Base-by-base conservation (phyloP, 2,797 vertebrate genomes). In the Aratinga solstitialis region DNA sequence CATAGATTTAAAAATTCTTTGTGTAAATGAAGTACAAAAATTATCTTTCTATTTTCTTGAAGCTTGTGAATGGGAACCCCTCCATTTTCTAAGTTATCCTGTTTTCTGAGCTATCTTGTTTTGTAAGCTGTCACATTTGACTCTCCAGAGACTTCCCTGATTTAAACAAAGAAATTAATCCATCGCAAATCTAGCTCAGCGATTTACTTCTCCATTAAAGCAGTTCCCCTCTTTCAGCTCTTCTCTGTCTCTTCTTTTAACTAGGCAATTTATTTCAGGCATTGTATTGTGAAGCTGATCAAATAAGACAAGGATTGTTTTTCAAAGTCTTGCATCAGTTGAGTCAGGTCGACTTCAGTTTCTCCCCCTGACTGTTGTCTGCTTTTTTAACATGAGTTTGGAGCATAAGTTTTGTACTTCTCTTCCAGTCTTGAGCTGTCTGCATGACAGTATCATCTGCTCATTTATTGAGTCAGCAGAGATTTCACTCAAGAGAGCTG, bases 251-350 rank as follows among this genome's bases (percentile, higher is more conserved):
- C 48, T 71, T 77, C 43, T 38, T 71, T 87, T 93, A 83, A 73
- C 42, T 42, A 62, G 72, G 38, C 13, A 85, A 76, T 69, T 66
- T 17, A 66, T 83, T 93, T 90, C 43, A 69, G 68, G 53, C 65
- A 58, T 38, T 62, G 20, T 53, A 50, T 58, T 62, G 65, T 66
- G 59, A 85, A 90, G 13, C 13, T 72, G 42, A 66, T 91, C 63
- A 79, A 85, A 80, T 62, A 62, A 89, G 42, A 61, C 54, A 90
- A 62, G 23, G 26, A 43, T 58, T 85, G 45, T 88, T 85, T 95
- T 90, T 43, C 72, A 30, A 68, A 58, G 29, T 38, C 29, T 87
- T 84, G 63, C 10, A 40, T 58, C 21, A 30, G 77, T 80, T 74
- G 29, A 76, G 18, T 27, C 58, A 72, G 11, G 11, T 17, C 0